phyloP scores from a whole-genome alignment of 35 echinoderm and acorn worm species.

The Holothuria glaberrima region DNA sequence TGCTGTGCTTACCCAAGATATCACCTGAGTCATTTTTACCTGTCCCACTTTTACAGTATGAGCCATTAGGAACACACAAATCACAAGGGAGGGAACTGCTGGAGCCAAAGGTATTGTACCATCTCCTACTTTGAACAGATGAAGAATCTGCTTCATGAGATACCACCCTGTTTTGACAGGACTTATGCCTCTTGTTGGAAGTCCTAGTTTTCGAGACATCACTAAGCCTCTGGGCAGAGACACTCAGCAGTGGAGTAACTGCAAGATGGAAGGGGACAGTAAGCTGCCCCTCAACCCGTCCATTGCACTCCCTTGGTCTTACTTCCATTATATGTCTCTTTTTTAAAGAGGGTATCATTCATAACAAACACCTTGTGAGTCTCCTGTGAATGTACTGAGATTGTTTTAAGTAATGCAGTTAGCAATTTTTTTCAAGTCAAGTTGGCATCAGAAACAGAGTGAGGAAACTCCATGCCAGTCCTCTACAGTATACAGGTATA shows the following conservation, averaged over 20 bases:
- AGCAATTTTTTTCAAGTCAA: no score
- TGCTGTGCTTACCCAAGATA: not conserved
- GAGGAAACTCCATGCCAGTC: no score
- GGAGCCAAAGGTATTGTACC: conserved; percentile 18
- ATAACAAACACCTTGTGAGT: no score
- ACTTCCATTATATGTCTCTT: no score
- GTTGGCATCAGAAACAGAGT: no score
- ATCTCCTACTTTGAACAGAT: not conserved
- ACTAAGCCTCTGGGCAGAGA: conserved; percentile 37
- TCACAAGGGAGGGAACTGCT: not conserved
- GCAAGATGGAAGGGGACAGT: conserved; percentile 47
- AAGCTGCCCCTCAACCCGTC: conserved; percentile 35
- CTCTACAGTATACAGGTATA: no score
- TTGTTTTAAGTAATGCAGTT: no score
- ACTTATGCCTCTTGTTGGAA: not conserved
- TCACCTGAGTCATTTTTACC: not conserved
- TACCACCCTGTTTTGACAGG: not conserved
- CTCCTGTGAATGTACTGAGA: no score
- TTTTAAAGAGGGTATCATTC: no score
- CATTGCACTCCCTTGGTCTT: conserved; percentile 7
- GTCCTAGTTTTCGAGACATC: not conserved
- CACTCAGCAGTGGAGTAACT: conserved; percentile 30
- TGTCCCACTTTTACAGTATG: not conserved
- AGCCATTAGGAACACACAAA: not conserved
- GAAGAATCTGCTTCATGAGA: not conserved